Evolutionary conservation across 2,888 invertebrate species (phyloP).

Genomic region (Clivina fossor): DNA sequence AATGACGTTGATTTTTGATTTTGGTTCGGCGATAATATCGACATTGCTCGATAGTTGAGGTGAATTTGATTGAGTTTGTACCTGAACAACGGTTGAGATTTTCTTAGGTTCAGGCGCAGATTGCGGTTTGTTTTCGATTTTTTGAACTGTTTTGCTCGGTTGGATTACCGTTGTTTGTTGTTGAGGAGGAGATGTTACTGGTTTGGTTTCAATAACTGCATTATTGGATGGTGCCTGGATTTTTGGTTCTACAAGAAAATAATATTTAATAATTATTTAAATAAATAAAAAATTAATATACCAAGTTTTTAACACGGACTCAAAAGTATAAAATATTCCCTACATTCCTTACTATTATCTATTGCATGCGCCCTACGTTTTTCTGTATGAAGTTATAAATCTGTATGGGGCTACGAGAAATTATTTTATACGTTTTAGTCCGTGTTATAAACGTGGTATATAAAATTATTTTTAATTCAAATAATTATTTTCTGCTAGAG

Average conservation of each 20-base stretch:
- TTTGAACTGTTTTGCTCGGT: conserved; percentile 53
- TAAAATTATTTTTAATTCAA: too few species aligned
- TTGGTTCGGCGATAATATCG: conserved; percentile 60
- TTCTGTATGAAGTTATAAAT: too few species aligned
- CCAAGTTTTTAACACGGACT: too few species aligned
- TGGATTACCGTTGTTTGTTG: conserved; percentile 49
- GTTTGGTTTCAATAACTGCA: conserved; percentile 50
- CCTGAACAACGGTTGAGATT: conserved; percentile 47
- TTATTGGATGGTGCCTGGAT: conserved; percentile 44
- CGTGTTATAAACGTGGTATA: too few species aligned
- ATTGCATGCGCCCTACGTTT: too few species aligned
- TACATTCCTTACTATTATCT: background rate
- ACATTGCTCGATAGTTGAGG: conserved; percentile 54
- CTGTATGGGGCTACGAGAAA: too few species aligned
- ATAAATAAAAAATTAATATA: conserved; percentile 10
- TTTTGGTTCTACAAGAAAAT: conserved; percentile 5
- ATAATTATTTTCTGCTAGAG: too few species aligned
- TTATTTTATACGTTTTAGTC: too few species aligned
- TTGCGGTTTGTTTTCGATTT: conserved; percentile 54
- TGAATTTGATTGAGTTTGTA: conserved; percentile 42
- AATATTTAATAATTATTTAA: background rate
- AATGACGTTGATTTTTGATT: conserved; percentile 49
- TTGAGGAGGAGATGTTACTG: conserved; percentile 37
- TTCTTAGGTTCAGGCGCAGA: conserved; percentile 51
- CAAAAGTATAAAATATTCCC: background rate